Percentiles rank a stretch among this genome's conserved stretches.
Evolutionary conservation across 2,888 invertebrate genomes (phyloP).

Genomic region (Dexiosoma caninum): DNA sequence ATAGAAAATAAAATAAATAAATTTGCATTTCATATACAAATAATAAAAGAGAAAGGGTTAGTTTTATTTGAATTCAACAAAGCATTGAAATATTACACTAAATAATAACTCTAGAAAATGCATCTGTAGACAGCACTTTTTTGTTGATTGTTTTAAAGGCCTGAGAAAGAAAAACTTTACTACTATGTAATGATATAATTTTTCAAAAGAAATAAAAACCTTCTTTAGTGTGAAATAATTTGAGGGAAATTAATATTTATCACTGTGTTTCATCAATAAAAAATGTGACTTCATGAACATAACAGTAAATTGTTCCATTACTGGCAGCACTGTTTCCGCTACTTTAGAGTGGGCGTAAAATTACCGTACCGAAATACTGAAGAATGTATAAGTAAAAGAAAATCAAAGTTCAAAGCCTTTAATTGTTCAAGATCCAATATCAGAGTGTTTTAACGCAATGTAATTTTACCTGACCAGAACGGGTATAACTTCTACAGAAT

Average conservation of each 20-base stretch:
- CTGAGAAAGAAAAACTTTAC: neutral
- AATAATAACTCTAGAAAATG: neutral
- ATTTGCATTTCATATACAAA: conserved; percentile 42
- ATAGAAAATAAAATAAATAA: conserved; percentile 36
- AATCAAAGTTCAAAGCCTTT: too few species aligned
- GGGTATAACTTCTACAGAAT: too few species aligned
- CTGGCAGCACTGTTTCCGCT: too few species aligned
- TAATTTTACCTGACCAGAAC: too few species aligned
- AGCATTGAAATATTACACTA: neutral
- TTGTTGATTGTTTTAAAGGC: neutral
- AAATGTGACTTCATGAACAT: too few species aligned
- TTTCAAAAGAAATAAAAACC: neutral
- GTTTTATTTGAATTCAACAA: neutral
- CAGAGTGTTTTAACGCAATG: too few species aligned
- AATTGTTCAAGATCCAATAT: too few species aligned
- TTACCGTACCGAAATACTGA: too few species aligned
- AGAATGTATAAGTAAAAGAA: too few species aligned
- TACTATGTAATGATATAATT: neutral
- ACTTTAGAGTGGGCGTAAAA: too few species aligned
- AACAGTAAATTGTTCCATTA: too few species aligned
- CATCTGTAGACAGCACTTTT: neutral
- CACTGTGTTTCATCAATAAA: too few species aligned
- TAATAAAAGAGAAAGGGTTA: neutral
- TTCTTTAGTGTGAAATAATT: conserved; percentile 38
- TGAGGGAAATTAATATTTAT: conserved; percentile 31